These are phyloP conservation scores for Plestiodon gilberti DNA, from an alignment of 2,113 vertebrate genomes.

Conservation along the genomic window DNA sequence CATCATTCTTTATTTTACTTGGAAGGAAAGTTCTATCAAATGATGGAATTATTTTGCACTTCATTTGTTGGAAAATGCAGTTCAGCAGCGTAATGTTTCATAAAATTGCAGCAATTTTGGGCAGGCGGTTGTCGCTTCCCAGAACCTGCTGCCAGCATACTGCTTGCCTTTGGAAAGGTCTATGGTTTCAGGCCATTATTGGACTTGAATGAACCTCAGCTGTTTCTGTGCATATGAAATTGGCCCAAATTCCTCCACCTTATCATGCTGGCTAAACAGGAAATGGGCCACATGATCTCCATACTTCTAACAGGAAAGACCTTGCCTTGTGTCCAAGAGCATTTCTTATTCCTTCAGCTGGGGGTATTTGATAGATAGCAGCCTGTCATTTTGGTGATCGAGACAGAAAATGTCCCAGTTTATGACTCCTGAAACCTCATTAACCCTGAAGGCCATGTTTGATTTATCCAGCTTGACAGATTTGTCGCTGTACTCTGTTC, in stretches of 20 bases:
- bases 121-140: constrained; percentile 48
- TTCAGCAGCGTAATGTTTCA: constrained; percentile 38
- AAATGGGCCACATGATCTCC: not conserved
- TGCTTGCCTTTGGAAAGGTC: constrained; percentile 37
- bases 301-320: not conserved
- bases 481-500: constrained; percentile 4
- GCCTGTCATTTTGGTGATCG: not conserved
- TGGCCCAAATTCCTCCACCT: not conserved
- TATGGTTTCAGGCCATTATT: not conserved
- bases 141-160: constrained; percentile 45
- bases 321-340: not conserved
- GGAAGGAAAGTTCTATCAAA: constrained; percentile 20
- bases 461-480: not conserved
- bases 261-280: not conserved
- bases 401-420: not conserved
- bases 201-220: not conserved
- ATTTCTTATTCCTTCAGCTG: not conserved
- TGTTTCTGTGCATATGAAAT: not conserved
- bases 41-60: constrained; percentile 8
- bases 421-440: constrained; percentile 20
- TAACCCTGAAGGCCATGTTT: constrained; percentile 15
- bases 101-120: constrained; percentile 44
- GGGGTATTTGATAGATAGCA: not conserved
- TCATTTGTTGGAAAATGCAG: constrained; percentile 46
- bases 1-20: constrained; percentile 34